These are phyloP conservation scores for Mastomys natalensis DNA, from an alignment of 2,113 vertebrate species.

Conservation along the genomic window DNA sequence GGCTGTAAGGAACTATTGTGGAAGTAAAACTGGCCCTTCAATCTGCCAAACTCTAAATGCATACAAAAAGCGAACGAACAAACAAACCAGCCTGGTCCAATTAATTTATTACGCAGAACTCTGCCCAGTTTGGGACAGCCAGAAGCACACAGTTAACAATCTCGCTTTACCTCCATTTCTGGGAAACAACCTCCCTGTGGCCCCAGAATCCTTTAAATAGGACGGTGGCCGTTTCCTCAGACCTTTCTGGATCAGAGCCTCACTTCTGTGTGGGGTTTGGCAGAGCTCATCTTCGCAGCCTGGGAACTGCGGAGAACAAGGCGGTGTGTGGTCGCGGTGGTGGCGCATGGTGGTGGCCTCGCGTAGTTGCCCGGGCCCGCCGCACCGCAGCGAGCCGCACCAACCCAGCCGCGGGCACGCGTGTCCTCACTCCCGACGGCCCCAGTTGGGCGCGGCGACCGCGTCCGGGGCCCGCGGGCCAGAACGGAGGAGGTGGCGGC, in stretches of 20 bases:
- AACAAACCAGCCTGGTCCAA: conserved; percentile 33
- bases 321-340: too few relatives aligned
- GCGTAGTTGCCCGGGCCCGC: neutral
- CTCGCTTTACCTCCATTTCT: conserved; percentile 1
- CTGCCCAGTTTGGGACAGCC: neutral
- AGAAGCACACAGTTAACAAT: neutral
- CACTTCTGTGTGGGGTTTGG: conserved; percentile 67
- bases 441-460: neutral
- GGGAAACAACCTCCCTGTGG: conserved; percentile 43
- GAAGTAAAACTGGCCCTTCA: conserved; percentile 16
- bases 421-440: neutral
- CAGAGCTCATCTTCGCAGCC: conserved; percentile 14
- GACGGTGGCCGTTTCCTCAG: conserved; percentile 62
- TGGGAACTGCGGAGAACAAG: neutral
- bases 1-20: neutral
- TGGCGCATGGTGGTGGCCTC: neutral
- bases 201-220: conserved; percentile 66
- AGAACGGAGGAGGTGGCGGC: neutral
- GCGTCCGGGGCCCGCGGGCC: neutral
- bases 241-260: conserved; percentile 68
- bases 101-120: neutral
- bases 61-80: neutral
- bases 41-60: neutral
- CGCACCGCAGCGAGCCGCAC: neutral
- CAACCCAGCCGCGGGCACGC: neutral